Evolutionary conservation across 92 coral and sea anemone species (phyloP).

Genomic region (Parazoanthus swiftii): DNA sequence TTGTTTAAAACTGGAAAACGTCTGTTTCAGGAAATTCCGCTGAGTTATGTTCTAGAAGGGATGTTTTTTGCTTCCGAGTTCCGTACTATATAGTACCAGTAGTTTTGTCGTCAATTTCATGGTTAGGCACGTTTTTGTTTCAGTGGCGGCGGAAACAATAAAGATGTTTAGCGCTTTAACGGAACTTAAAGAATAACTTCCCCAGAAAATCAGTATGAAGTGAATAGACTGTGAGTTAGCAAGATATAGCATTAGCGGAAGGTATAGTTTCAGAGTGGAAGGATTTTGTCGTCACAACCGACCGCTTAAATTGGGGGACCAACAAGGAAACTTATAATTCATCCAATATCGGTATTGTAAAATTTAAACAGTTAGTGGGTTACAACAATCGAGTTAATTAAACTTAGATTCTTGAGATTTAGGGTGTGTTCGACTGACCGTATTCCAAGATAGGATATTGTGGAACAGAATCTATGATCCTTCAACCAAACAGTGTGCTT

Average conservation of each 20-base stretch:
- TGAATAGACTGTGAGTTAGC: not conserved
- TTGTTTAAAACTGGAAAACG: not conserved
- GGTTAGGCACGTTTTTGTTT: not conserved
- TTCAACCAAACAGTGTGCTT: no score
- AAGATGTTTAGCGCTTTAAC: slow-evolving; percentile 12
- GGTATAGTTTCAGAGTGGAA: not conserved
- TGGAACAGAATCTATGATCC: no score
- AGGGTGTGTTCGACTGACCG: not conserved
- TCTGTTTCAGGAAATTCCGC: not conserved
- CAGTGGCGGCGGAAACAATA: slow-evolving; percentile 28
- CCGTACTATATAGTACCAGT: not conserved
- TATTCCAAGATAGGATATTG: no score
- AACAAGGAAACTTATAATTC: not conserved
- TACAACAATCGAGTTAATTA: not conserved
- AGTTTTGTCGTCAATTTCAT: not conserved
- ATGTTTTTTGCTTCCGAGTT: not conserved
- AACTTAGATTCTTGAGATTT: not conserved
- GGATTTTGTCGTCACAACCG: not conserved
- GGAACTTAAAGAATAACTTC: slow-evolving; percentile 3
- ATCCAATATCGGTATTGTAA: not conserved
- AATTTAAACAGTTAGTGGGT: not conserved
- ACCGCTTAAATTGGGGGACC: not conserved
- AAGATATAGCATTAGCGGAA: slow-evolving; percentile 27
- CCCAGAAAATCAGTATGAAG: not conserved
- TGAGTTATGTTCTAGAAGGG: not conserved